Evolutionary conservation across 2,113 vertebrate species (phyloP), one percentile per base, ranked within the genome.

Genomic region (Peucedramus taeniatus): DNA sequence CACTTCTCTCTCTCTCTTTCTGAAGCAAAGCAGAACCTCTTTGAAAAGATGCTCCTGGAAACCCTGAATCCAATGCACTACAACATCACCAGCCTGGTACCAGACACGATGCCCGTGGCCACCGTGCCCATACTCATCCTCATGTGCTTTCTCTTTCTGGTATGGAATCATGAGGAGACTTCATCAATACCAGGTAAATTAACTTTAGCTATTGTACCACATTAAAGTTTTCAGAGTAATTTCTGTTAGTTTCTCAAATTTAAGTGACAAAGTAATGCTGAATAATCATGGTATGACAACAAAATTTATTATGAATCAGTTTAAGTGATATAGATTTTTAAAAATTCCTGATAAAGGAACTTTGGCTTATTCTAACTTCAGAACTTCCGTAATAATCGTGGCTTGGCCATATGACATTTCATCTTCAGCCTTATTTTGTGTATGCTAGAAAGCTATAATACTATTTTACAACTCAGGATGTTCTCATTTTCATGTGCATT

Each of bases 141-240:
- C 83, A 87, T 98, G 35, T 94, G 98, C 37, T 92, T 99, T 80
- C 96, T 99, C 11, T 54, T 98, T 70, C 80, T 97, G 1, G 78
- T 97, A 45, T 98, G 98, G 98, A 98, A 91, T 27, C 95, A 94
- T 8, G 97, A 96, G 72, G 97, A 97, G 39, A 96, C 90, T 9
- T 97, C 98, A 19, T 96, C 97, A 13, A 95, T 99, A 89, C 99
- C 99, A 97, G 99, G 99, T 99, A 97, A 98, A 88, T 72, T 50
- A 23, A 69, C n/a, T 76, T 33, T 1, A 60, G 15, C 21, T 49
- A 3, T 2, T 30, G 13, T 20, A 74, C 22, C 13, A 21, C 37
- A 10, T 37, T 31, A 45, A 85, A 74, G 4, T 35, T 72, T 27
- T 39, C 27, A n/a, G 15, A 51, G 39, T 9, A 13, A 14, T 18